Base-by-base conservation (phyloP, 2,888 invertebrate species). In the Aporophyla nigra region DNA sequence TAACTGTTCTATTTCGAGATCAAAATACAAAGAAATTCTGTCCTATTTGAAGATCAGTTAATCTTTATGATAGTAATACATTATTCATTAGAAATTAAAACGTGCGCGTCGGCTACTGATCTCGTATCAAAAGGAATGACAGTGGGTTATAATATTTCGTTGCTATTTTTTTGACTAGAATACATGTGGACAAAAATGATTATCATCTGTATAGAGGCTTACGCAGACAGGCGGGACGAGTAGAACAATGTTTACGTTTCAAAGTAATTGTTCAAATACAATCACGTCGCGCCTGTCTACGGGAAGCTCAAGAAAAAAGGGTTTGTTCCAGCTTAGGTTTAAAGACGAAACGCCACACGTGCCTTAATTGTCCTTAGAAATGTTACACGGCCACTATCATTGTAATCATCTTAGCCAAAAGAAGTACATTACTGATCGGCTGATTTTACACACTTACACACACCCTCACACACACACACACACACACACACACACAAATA, bases 21-120 rank as follows among this genome's bases (percentile, higher is more conserved):
- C 21, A 33, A 76, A 62, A 71, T 49, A 54, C 46, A 73, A 54
- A 27, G n/a, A 65, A 21, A 46, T 12, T 40, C 61, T 51, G 10
- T 72, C 10, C 3, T n/a, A 65, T 71, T 68, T 62, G 33, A 33
- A 62, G 49, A 67, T 58, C 69, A 24, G 75, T 71, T 71, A 56
- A 61, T 77, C 78, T 77, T 51, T 69, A 74, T 74, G 56, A 71
- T 75, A 63, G 53, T 58, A 27, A 58, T 78, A 76, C 66, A 78
- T 83, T 82, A 83, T 83, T 83, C 80, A 83, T 65, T 73, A 79
- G 54, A 83, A 75, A 70, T 71, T 83, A 75, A 83, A 83, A 70
- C 46, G n/a, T n/a, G n/a, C n/a, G n/a, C n/a, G 63, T 56, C 43
- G 51, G 51, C 24, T 33, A 14, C 54, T 83, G 80, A 84, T 73